Percentiles rank a stretch among this genome's conserved stretches.
These are phyloP conservation scores for Antennarius maculatus DNA, from an alignment of 2,797 vertebrate species.

Conservation along the genomic window DNA sequence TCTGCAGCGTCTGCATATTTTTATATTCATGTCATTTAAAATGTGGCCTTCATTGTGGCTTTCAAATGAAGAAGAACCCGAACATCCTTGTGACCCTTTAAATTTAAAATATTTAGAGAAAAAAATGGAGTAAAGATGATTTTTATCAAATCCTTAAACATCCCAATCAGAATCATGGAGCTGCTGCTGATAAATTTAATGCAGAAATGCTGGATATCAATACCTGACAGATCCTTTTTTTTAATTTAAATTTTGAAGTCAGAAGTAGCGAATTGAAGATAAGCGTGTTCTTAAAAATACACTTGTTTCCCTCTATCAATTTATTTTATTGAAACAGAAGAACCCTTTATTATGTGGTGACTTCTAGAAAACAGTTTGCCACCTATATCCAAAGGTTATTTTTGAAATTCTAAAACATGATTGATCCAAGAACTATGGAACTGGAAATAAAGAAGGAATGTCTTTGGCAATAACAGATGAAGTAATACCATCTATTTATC, in stretches of 20 bases:
- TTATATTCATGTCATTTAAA: background rate
- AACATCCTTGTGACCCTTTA: background rate
- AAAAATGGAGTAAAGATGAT: background rate
- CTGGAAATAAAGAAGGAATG: too few relatives aligned
- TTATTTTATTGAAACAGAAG: background rate
- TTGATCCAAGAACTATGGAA: too few relatives aligned
- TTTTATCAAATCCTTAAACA: background rate
- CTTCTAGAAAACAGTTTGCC: too few relatives aligned
- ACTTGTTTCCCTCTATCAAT: background rate
- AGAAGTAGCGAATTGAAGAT: background rate
- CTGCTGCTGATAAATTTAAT: background rate
- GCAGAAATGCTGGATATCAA: too few relatives aligned
- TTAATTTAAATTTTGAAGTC: background rate
- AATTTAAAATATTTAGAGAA: slow-evolving; percentile 8
- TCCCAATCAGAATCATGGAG: background rate
- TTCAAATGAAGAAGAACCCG: background rate
- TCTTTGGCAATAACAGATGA: too few relatives aligned
- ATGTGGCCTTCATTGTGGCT: background rate
- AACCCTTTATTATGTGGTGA: too few relatives aligned
- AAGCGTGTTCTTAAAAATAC: background rate
- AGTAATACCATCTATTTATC: background rate
- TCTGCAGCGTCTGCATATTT: background rate
- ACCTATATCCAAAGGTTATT: background rate
- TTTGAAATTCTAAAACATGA: background rate
- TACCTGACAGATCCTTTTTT: background rate